These are phyloP conservation scores for Leptarthrus brevirostris DNA, from an alignment of 2,888 invertebrate genomes.

Conservation along the genomic window DNA sequence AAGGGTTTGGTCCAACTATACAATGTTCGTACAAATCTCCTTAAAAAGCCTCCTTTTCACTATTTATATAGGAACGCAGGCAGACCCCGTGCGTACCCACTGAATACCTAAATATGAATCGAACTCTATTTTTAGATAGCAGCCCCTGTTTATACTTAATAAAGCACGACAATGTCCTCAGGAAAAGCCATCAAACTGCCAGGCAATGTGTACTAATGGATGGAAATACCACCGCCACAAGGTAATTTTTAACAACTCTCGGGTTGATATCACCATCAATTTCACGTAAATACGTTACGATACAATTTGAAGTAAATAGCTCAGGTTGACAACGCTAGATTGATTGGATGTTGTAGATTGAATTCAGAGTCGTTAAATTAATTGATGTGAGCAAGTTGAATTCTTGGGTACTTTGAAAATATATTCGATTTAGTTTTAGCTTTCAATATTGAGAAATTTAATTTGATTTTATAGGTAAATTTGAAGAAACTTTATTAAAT, in stretches of 20 bases:
- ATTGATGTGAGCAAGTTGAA: background rate
- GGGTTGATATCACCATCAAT: slow-evolving; percentile 16
- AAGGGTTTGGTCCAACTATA: no score
- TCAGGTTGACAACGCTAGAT: slow-evolving; percentile 5
- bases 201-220: background rate
- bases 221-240: slow-evolving; percentile 6
- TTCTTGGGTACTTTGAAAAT: no score
- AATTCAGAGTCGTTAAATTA: background rate
- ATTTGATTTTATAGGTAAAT: no score
- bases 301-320: background rate
- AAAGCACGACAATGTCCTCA: background rate
- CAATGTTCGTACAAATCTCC: no score
- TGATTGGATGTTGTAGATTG: background rate
- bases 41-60: no score
- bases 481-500: no score
- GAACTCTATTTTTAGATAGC: no score
- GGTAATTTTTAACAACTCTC: slow-evolving; percentile 10
- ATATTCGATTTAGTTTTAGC: no score
- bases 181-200: background rate
- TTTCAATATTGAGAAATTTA: no score
- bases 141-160: background rate
- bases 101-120: no score
- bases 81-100: no score
- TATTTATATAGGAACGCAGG: no score
- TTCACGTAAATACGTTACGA: background rate